Base-by-base conservation (phyloP, 2,888 invertebrate species). In the Busseola fusca region DNA sequence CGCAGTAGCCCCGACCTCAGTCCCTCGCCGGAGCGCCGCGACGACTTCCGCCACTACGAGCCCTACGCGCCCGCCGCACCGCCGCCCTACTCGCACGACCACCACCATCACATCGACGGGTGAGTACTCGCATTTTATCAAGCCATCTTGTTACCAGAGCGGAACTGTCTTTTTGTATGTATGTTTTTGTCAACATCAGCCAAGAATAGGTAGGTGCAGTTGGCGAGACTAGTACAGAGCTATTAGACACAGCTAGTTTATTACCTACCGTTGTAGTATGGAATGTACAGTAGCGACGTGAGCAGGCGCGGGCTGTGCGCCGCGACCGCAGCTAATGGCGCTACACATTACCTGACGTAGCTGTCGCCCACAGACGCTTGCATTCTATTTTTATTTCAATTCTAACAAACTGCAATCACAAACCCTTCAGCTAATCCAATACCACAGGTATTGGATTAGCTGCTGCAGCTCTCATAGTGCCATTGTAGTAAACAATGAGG, bases 21-120 rank as follows among this genome's bases (percentile, higher is more conserved):
- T 86, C 92, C 93, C 21, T 88, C 89, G 87, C 93, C 92, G 60
- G 93, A 91, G 88, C 93, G 91, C 81, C 91, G 92, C 84, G 93
- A 92, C 73, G 92, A 93, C 76, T 93, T 91, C 90, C 91, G 92
- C 85, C 94, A 92, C 91, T 93, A 94, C 92, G 94, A 93, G 81
- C 82, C 88, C 71, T 93, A 93, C 91, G 80, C 91, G 79, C 86
- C 90, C n/a, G 81, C 87, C 50, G 90, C 89, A 81, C 91, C 92
- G 81, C 89, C 89, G 64, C 90, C 91, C 84, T 91, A 92, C 90
- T 76, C 90, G 48, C 91, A 92, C 82, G 90, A 93, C 37, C 92
- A 92, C 84, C 93, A 90, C 80, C 89, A 93, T 68, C 92, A 93
- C 82, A 81, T 88, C 83, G 94, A 93, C 85, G 84, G 88, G 94